Base-by-base conservation (phyloP, 2,888 invertebrate genomes). In the Stenurella melanura region DNA sequence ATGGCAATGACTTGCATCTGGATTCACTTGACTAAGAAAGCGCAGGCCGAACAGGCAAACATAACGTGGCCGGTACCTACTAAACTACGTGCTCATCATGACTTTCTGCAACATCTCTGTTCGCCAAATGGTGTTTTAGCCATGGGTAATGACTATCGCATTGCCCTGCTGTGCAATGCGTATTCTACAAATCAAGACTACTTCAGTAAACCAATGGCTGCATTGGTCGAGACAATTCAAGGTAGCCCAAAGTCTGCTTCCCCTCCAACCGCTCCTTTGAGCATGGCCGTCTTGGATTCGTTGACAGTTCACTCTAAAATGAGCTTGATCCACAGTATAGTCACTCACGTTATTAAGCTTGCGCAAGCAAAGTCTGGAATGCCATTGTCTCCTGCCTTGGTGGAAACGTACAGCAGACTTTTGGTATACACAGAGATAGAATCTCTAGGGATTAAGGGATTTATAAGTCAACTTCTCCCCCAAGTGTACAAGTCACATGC, bases 1-100 rank as follows among this genome's bases (percentile, higher is more conserved):
- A 96, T 98, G 95, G 97, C 98, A 0, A 95, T 96, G 79, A 96
- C 97, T 12, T 98, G 97, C 86, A 98, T 98, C 87, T 98, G 98
- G 98, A 96, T 98, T 88, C 98, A 98, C 90, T 91, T 98, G 77
- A 92, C 97, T 83, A 97, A 96, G 88, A 98, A 98, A 90, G 98
- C 98, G 0, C 96, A 97, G 87, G 92, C 94, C 0, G 97, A 97
- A 87, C 95, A 95, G 85, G 93, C 94, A 79, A 95, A 94, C 81
- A 79, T 84, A 18, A 85, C 85, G 12, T 88, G 88, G 88, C 84
- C 85, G 3, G 85, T 89, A 5, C 90, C 90, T 15, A 84, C 85
- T 9, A 87, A 88, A 77, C 80, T 89, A 61, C 81, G 89, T 34
- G 85, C 86, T 74, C 87, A 87, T 85, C 90, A 87, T 85, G 96